Conservation (phyloP, 23 tunicate species). For the Diplosoma virens region DNA sequence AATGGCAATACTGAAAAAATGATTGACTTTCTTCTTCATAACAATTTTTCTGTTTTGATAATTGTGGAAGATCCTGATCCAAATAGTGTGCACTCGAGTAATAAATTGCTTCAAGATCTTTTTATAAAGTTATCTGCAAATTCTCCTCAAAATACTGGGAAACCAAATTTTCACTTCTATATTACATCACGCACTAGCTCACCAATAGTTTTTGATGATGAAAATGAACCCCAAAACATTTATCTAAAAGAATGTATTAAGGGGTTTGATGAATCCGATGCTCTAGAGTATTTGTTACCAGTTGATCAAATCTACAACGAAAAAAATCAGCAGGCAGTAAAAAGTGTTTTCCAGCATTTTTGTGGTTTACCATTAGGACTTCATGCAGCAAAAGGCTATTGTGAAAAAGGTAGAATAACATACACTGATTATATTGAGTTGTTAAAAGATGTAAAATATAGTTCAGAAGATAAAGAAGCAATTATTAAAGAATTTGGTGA, state of each 20-base stretch:
- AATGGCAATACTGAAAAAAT: not conserved
- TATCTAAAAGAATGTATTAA: not conserved
- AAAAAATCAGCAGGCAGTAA: conserved; percentile 10
- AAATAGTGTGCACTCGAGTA: not conserved
- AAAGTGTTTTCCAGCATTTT: conserved; percentile 21
- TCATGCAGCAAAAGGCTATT: conserved; percentile 35
- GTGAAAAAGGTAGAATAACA: conserved; percentile 9
- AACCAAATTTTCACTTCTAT: conserved; percentile 5
- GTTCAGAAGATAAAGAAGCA: not conserved
- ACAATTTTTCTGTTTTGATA: conserved; percentile 11
- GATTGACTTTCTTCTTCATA: not conserved
- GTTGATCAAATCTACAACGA: not conserved
- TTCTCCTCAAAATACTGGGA: not conserved
- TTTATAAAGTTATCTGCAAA: not conserved
- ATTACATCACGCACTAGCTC: not conserved
- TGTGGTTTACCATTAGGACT: conserved; percentile 52
- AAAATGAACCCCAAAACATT: not conserved
- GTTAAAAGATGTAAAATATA: conserved; percentile 20
- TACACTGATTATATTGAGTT: conserved; percentile 41
- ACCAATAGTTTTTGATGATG: not conserved
- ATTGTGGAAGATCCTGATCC: conserved; percentile 31
- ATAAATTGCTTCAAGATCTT: not conserved
- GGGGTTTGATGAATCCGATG: conserved; percentile 40
- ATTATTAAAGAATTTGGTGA: conserved; percentile 25
- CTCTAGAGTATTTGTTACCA: not conserved